Evolutionary conservation across 2,888 invertebrate species (phyloP).

Genomic region (Pinctada fucata): DNA sequence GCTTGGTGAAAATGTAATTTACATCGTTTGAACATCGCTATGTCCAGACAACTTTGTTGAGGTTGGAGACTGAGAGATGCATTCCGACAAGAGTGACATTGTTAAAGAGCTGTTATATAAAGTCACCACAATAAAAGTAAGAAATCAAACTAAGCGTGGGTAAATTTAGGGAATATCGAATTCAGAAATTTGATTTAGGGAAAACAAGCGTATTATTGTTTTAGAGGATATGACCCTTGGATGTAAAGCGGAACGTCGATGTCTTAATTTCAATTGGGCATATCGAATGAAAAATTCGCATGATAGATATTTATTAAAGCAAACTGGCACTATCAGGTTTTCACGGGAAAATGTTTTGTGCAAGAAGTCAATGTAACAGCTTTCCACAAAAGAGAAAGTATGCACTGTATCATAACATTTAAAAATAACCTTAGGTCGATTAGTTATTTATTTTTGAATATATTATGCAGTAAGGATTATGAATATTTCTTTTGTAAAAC

Average conservation of each 20-base stretch:
- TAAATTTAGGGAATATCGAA: neutral
- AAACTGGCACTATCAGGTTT: neutral
- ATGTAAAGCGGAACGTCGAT: neutral
- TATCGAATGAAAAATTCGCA: neutral
- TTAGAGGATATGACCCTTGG: neutral
- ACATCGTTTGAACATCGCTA: too few relatives aligned
- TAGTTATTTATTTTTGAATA: too few relatives aligned
- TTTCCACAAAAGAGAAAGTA: neutral
- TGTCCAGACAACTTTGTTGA: too few relatives aligned
- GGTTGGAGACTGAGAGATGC: too few relatives aligned
- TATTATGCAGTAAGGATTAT: too few relatives aligned
- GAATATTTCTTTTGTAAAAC: too few relatives aligned
- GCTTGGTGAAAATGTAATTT: too few relatives aligned
- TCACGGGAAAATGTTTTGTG: neutral
- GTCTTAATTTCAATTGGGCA: neutral
- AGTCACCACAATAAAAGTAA: neutral
- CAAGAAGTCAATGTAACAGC: slow-evolving; percentile 1
- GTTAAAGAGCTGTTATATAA: too few relatives aligned
- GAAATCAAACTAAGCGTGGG: slow-evolving; percentile 4
- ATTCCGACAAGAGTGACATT: too few relatives aligned
- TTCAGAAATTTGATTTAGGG: neutral
- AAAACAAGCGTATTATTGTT: neutral
- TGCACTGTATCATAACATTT: too few relatives aligned
- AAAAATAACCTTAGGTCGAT: neutral
- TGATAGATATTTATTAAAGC: neutral